A percentile compares a stretch with the other conserved stretches of the same genome.
phyloP scores from a whole-genome alignment of 2,113 vertebrate species.

The Aptenodytes patagonicus region DNA sequence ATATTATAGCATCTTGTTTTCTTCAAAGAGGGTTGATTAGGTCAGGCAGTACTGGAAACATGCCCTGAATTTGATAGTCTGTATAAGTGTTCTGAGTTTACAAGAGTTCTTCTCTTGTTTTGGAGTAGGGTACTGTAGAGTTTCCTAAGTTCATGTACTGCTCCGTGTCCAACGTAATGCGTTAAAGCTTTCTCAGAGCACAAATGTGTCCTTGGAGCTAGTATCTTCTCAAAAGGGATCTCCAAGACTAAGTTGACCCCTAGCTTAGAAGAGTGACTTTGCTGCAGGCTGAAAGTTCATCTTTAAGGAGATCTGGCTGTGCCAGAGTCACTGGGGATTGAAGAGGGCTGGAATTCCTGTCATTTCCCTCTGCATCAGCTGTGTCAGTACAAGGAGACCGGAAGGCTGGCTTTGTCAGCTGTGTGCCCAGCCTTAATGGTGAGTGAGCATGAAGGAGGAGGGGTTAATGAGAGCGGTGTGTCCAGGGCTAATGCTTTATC shows the following conservation, averaged over 20 bases:
- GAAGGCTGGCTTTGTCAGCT: not conserved
- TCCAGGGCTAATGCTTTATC: not conserved
- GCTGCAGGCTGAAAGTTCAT: not conserved
- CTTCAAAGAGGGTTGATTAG: not conserved
- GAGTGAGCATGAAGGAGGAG: not conserved
- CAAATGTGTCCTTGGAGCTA: not conserved
- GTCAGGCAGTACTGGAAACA: not conserved
- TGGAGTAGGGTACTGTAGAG: not conserved
- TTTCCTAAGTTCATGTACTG: not conserved
- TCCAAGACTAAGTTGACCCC: not conserved
- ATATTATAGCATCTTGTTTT: not conserved
- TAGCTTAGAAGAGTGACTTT: not conserved
- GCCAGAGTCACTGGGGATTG: not conserved
- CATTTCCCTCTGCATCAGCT: not conserved
- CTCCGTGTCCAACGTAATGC: fast-evolving
- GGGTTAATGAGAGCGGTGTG: not conserved
- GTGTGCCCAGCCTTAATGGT: not conserved
- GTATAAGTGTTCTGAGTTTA: not conserved
- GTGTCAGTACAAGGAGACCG: not conserved
- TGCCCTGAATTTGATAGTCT: not conserved
- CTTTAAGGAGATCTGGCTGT: not conserved
- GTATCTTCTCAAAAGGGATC: not conserved
- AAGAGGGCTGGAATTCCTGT: not conserved
- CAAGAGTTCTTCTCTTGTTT: not conserved
- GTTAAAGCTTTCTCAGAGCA: not conserved